Conservation (phyloP, 2,113 vertebrate genomes). For the Lophius piscatorius region DNA sequence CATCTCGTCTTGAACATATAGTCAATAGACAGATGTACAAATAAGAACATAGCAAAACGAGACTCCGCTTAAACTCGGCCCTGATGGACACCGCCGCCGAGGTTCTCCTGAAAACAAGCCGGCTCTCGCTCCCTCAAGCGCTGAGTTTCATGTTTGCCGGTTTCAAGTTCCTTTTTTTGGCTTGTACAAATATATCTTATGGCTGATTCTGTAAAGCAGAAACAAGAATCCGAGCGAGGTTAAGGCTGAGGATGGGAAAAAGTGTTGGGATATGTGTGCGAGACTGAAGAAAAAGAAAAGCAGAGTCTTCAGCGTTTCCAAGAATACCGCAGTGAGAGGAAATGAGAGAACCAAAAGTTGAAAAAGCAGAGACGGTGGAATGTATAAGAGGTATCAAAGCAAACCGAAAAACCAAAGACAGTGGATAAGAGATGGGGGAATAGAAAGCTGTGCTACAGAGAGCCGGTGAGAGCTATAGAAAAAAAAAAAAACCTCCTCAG, state of each 20-base stretch:
- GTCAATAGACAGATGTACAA: no score
- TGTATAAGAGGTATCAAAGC: slow-evolving; percentile 29
- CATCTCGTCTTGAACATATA: no score
- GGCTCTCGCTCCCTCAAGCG: slow-evolving; percentile 21
- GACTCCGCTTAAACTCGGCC: slow-evolving; percentile 1
- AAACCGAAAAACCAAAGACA: slow-evolving; percentile 25
- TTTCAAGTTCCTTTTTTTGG: slow-evolving; percentile 41
- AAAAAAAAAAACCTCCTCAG: slow-evolving; percentile 11
- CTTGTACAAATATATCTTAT: slow-evolving; percentile 49
- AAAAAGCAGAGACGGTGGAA: slow-evolving; percentile 50
- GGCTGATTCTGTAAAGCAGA: slow-evolving; percentile 44
- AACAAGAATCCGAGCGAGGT: slow-evolving; percentile 39
- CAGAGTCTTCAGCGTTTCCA: slow-evolving; percentile 41
- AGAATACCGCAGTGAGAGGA: slow-evolving; percentile 42
- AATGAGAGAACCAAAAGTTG: slow-evolving; percentile 47
- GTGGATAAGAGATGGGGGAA: slow-evolving; percentile 12
- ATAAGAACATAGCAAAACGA: no score
- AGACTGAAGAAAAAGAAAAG: slow-evolving; percentile 31
- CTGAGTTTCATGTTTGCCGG: slow-evolving; percentile 27
- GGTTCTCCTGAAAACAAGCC: slow-evolving; percentile 62
- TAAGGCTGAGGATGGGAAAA: slow-evolving; percentile 51
- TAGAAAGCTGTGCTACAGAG: slow-evolving; percentile 30
- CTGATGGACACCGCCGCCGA: background rate
- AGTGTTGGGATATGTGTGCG: slow-evolving; percentile 57
- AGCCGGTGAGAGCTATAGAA: slow-evolving; percentile 18